These are phyloP conservation scores for Batillaria attramentaria DNA, from an alignment of 1,140 invertebrate genomes.

Conservation along the genomic window DNA sequence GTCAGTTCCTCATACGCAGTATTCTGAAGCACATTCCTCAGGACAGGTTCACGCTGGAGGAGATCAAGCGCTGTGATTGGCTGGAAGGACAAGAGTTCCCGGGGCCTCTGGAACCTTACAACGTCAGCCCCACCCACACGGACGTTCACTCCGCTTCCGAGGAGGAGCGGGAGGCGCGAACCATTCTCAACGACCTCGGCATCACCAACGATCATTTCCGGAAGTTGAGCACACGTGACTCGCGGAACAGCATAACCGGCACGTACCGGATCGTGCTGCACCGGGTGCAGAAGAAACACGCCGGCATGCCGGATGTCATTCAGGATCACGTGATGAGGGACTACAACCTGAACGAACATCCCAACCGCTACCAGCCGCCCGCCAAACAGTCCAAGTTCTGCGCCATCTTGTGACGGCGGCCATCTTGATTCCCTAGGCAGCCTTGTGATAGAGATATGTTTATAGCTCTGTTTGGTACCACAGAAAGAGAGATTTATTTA, in stretches of 20 bases:
- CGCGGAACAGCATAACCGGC: slow-evolving; percentile 75
- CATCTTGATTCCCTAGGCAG: no score
- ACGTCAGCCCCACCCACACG: slow-evolving; percentile 54
- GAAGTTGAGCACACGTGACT: slow-evolving; percentile 71
- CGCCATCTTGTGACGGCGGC: slow-evolving; percentile 35
- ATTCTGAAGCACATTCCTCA: slow-evolving; percentile 74
- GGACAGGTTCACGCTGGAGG: slow-evolving; percentile 73
- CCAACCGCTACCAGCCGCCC: neutral
- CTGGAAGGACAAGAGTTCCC: slow-evolving; percentile 70
- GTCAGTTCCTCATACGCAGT: slow-evolving; percentile 71
- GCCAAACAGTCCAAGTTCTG: slow-evolving; percentile 37
- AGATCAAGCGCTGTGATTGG: slow-evolving; percentile 75
- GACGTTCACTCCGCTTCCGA: slow-evolving; percentile 49
- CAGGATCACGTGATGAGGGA: slow-evolving; percentile 12
- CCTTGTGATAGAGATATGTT: no score
- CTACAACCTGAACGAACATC: slow-evolving; percentile 24
- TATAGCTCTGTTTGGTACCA: no score
- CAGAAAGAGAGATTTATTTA: no score
- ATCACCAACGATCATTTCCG: slow-evolving; percentile 74
- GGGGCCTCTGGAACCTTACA: slow-evolving; percentile 63
- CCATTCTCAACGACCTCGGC: slow-evolving; percentile 73
- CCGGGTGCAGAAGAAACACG: slow-evolving; percentile 70
- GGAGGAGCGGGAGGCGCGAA: slow-evolving; percentile 70
- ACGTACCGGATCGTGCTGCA: slow-evolving; percentile 78
- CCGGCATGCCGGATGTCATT: slow-evolving; percentile 49